Evolutionary conservation across 1,140 invertebrate genomes (phyloP).

Genomic region (Platorchestia sp.): DNA sequence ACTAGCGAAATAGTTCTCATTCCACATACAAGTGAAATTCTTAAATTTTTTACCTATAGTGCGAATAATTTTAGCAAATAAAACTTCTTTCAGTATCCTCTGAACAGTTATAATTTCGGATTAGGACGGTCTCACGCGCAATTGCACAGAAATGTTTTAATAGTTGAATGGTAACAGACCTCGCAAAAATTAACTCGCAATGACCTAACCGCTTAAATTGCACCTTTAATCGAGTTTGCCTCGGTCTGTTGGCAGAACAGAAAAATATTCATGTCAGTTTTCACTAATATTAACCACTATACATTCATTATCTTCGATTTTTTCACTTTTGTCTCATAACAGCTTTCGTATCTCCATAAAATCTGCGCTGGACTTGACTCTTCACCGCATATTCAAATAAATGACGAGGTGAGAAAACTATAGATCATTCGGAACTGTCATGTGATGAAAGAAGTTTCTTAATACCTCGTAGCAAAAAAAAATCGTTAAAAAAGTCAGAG

Average conservation of each 20-base stretch:
- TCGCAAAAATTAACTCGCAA: background rate
- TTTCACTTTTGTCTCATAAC: background rate
- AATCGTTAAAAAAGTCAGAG: no score
- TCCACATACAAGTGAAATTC: background rate
- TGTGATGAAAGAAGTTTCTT: no score
- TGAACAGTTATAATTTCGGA: background rate
- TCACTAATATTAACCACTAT: background rate
- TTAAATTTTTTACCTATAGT: no score
- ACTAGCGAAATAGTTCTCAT: background rate
- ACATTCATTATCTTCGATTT: background rate
- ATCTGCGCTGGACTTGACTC: background rate
- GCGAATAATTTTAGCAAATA: no score
- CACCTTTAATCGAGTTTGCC: background rate
- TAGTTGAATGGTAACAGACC: background rate
- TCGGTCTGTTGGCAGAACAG: background rate
- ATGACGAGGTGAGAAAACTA: no score
- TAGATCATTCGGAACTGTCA: no score
- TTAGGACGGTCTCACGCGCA: background rate
- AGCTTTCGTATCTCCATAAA: background rate
- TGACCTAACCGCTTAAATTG: background rate
- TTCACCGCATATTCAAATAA: background rate
- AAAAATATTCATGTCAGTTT: background rate
- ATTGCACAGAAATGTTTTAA: background rate
- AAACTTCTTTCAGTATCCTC: background rate
- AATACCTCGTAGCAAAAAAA: no score